phyloP scores from a whole-genome alignment of 1,140 invertebrate genomes.

The Drosophila auraria region DNA sequence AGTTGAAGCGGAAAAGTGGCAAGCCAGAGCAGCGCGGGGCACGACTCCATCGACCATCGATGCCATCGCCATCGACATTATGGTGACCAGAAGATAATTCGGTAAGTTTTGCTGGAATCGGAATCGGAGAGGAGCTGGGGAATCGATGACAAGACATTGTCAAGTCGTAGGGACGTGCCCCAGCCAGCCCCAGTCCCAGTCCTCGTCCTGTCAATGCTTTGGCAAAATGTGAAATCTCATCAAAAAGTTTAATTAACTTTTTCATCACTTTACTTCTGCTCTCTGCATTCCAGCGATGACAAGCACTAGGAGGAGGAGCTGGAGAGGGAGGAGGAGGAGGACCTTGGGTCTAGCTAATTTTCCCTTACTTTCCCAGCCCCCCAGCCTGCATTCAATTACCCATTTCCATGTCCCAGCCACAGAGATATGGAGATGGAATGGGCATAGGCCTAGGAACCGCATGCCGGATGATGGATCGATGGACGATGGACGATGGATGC shows the following conservation, averaged over 20 bases:
- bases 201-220: conserved; percentile 52
- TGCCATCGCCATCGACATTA: conserved; percentile 5
- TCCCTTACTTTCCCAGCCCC: conserved; percentile 9
- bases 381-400: conserved; percentile 69
- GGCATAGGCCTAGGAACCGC: conserved; percentile 9
- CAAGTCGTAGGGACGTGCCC: conserved; percentile 26
- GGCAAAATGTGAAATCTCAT: conserved; percentile 77
- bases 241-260: conserved; percentile 84
- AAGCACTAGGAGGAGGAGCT: not conserved
- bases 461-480: conserved; percentile 54
- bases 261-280: conserved; percentile 80
- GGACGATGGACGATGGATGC: conserved; percentile 1
- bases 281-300: conserved; percentile 52
- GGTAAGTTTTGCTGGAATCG: conserved; percentile 38
- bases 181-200: not conserved
- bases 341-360: conserved; percentile 51
- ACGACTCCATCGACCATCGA: not conserved
- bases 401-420: conserved; percentile 29
- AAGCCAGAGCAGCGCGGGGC: not conserved
- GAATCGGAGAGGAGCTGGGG: not conserved
- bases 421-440: conserved; percentile 18
- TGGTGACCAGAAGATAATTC: conserved; percentile 60
- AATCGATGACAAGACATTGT: conserved; percentile 54
- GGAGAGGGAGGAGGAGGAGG: not conserved
- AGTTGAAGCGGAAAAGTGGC: not conserved